These are phyloP conservation scores for Mactra quadrangularis DNA, from an alignment of 1,140 invertebrate genomes.

Conservation along the genomic window DNA sequence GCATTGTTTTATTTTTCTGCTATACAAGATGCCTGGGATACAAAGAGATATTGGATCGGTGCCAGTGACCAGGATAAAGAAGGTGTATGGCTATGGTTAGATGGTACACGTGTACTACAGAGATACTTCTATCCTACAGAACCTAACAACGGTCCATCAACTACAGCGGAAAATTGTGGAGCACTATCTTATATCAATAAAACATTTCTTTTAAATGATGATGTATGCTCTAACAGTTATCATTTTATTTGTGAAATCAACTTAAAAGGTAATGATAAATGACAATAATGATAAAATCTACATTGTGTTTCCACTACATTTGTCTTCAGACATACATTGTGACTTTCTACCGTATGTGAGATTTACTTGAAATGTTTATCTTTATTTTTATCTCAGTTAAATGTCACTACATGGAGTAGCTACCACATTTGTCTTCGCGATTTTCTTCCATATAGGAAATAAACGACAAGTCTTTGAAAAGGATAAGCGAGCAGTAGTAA, in stretches of 20 bases:
- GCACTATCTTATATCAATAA: neutral
- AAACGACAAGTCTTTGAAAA: too few relatives aligned
- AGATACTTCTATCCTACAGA: conserved; percentile 2
- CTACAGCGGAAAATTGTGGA: neutral
- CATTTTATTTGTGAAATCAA: conserved; percentile 25
- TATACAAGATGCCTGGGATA: conserved; percentile 9
- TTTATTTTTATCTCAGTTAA: too few relatives aligned
- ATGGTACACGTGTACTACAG: neutral
- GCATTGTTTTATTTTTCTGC: too few relatives aligned
- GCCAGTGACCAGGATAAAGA: neutral
- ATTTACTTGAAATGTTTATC: too few relatives aligned
- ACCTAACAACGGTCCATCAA: neutral
- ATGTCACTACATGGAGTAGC: too few relatives aligned
- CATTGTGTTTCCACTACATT: too few relatives aligned
- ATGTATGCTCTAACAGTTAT: neutral
- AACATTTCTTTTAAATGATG: conserved; percentile 17
- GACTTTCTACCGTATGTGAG: too few relatives aligned
- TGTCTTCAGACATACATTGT: too few relatives aligned
- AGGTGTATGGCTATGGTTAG: neutral
- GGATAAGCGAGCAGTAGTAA: too few relatives aligned
- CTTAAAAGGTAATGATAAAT: neutral
- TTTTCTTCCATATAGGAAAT: too few relatives aligned
- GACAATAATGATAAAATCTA: too few relatives aligned
- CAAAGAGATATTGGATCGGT: conserved; percentile 9
- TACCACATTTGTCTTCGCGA: too few relatives aligned